Base-by-base conservation (phyloP, 1,140 invertebrate species). In the Trachelipus rathkii region DNA sequence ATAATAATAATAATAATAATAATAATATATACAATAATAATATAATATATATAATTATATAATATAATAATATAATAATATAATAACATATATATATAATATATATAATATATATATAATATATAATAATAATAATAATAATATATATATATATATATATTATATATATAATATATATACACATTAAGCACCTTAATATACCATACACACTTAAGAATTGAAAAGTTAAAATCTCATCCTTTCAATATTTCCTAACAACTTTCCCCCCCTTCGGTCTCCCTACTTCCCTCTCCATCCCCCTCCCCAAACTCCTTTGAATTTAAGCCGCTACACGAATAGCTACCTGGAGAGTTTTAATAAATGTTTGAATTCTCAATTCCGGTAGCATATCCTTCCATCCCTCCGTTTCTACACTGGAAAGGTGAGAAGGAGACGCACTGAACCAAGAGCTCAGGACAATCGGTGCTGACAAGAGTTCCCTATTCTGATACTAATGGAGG, bases 81-180 rank as follows among this genome's bases (percentile, higher is more conserved):
- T n/a, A n/a, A n/a, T n/a, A n/a, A n/a, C 8, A 60, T 60, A 60
- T 60, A 60, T 60, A 60, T 60, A 60, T 15, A 4, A 60, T 60
- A 60, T 60, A 60, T 60, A 60, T 60, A 60, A 60, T 60, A 60
- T 60, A 60, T 60, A 60, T 60, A 60, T 60, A 3, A 60, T 60
- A 60, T 60, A 60, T 60, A n/a, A n/a, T n/a, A n/a, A n/a, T n/a
- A n/a, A n/a, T n/a, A n/a, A n/a, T n/a, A n/a, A n/a, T n/a, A n/a
- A n/a, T 15, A 15, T 15, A 60, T 60, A 60, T 60, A 60, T 60
- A 60, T 60, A 60, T 60, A 60, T 60, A 60, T 60, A 60, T 60
- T 60, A 60, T 60, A 60, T 60, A 60, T 60, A 60, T 60, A 60
- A n/a, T 60, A 60, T 60, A 60, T 60, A 60, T 60, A 60, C 8